Conservation (phyloP, 2,113 vertebrate genomes). For the Tautogolabrus adspersus region DNA sequence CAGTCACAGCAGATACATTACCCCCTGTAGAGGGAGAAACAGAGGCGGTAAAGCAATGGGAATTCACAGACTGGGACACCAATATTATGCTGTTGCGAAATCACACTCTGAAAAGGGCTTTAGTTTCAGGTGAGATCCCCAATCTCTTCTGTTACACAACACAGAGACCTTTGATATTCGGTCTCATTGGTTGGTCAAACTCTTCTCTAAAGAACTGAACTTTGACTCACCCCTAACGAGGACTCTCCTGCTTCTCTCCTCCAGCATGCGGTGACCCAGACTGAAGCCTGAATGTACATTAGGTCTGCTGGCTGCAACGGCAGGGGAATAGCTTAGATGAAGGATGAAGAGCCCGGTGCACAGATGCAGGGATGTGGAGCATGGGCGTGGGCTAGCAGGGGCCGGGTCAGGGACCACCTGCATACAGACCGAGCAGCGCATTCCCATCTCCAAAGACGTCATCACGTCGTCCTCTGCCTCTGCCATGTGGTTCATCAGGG, state of each 20-base stretch:
- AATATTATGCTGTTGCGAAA: too few relatives aligned
- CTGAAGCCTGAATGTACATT: slow-evolving; percentile 33
- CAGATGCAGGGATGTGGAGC: slow-evolving; percentile 89
- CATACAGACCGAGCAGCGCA: slow-evolving; percentile 90
- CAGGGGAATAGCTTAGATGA: slow-evolving; percentile 69
- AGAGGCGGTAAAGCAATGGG: too few relatives aligned
- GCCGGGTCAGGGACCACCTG: slow-evolving; percentile 71
- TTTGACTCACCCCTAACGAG: neutral
- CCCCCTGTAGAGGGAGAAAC: too few relatives aligned
- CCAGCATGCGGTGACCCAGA: slow-evolving; percentile 65
- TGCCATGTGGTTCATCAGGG: slow-evolving; percentile 97
- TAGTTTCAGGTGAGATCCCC: too few relatives aligned
- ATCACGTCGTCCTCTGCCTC: slow-evolving; percentile 85
- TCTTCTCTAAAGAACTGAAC: neutral
- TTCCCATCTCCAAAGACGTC: slow-evolving; percentile 87
- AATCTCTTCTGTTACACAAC: too few relatives aligned
- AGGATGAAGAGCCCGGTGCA: slow-evolving; percentile 93
- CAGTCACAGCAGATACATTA: too few relatives aligned
- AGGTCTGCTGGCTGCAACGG: slow-evolving; percentile 22
- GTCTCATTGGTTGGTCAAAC: too few relatives aligned
- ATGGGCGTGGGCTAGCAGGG: slow-evolving; percentile 87
- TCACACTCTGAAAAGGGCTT: too few relatives aligned
- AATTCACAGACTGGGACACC: too few relatives aligned
- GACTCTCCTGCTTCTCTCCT: neutral
- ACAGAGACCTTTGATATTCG: too few relatives aligned